Base-by-base conservation (phyloP, 2,888 invertebrate genomes). In the Ophion ventricosus region DNA sequence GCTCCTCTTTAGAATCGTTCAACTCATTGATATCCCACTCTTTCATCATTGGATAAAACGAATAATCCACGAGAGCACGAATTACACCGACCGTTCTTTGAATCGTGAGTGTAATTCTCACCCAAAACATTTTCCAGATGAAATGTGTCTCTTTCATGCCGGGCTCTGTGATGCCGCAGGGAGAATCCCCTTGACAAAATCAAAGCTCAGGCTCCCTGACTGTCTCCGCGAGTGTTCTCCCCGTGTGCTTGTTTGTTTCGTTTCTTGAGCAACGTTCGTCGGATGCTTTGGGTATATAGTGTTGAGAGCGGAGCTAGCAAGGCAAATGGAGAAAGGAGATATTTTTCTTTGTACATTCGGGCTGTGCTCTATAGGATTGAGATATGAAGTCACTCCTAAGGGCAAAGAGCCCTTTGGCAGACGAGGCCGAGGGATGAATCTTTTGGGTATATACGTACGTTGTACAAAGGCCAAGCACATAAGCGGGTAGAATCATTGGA, bases 261-360 rank as follows among this genome's bases (percentile, higher is more conserved):
- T 74, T 83, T 79, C 73, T 69, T 77, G 69, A 84, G 85, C 85
- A 86, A 80, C 85, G 81, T 76, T 69, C 82, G 67, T 80, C 82
- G 81, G 82, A 83, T 85, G 82, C 75, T 84, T 64, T 63, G 73
- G 82, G n/a, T n/a, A n/a, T n/a, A 64, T 64, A 66, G 84, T 56
- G 57, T 76, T n/a, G 74, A 72, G 66, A 8, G 61, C 43, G 35
- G 49, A 61, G 70, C 66, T 35, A 63, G 56, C 5, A 17, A 23
- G 73, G 73, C 54, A 74, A 29, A 61, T 23, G 56, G 70, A 72
- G 49, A 63, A 66, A 79, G 61, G 63, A 43, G 40, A 79, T 70
- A 83, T 57, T 75, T 83, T 83, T 79, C 63, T 79, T 75, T 61
- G 63, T 56, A 43, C 61, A 57, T 69, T 69, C 8, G 8, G 67